Evolutionary conservation across 92 coral and sea anemone genomes (phyloP), one percentile per base, ranked within the genome.

Genomic region (Zoanthus sansibaricus): DNA sequence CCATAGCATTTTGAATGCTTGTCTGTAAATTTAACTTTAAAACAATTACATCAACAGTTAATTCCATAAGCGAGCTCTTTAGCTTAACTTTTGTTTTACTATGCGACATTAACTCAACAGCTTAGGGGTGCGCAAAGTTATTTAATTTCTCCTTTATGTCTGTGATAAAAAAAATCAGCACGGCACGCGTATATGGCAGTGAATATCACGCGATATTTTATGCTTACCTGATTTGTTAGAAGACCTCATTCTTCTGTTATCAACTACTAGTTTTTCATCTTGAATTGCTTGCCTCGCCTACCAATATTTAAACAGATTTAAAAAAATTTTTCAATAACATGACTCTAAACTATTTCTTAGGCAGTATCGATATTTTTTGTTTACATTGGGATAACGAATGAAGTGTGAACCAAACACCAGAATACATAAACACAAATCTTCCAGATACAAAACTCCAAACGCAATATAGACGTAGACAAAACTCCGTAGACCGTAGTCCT

Each of bases 161-260:
- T 62, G 69, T 17, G 69, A 62, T n/a, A 17, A 16, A 75, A 17
- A 5, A 74, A 21, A 48, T 75, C 78, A 75, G 55, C 61, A 21
- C 47, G 62, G 82, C 82, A 55, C 82, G 82, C 48, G 82, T 54
- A 25, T 14, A 37, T 37, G 3, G 45, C 82, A 25, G 11, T 9
- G 42, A 76, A 55, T 76, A 54, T 76, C 82, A 76, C 68, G 68
- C 68, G 82, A 76, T 76, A 76, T 76, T 76, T 52, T 18, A 54
- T 4, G 52, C 82, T 5, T 25, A 76, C 82, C 82, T 76, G 44
- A 16, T 76, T 3, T 54, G 82, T 76, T 75, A 6, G 61, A 9
- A 47, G 7, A 61, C 33, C 14, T 16, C 5, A 9, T 55, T 48
- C 44, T 17, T 10, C 42, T 13, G 3, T 21, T 48, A 5, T 30